phyloP scores from a whole-genome alignment of 1,140 invertebrate genomes.

The Stegodyphus dumicola region DNA sequence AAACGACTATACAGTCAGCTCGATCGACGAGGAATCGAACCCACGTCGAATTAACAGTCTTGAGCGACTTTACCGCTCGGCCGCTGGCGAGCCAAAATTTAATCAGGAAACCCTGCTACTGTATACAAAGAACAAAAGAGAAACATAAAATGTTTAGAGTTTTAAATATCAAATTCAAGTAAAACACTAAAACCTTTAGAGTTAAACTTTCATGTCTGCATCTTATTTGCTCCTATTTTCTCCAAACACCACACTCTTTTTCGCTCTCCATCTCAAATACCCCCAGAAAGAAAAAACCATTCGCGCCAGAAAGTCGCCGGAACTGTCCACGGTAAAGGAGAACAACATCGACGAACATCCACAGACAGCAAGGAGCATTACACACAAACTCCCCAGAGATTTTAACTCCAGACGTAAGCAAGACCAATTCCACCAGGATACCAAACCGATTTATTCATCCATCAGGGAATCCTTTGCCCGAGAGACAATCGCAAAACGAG shows the following conservation, averaged over 20 bases:
- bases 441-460: constrained; percentile 14
- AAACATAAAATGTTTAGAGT: neutral
- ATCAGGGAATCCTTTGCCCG: neutral
- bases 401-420: neutral
- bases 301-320: neutral
- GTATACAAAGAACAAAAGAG: too few species aligned
- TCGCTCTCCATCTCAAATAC: too few species aligned
- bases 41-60: too few species aligned
- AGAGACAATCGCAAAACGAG: neutral
- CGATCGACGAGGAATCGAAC: too few species aligned
- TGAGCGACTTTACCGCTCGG: too few species aligned
- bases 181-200: neutral
- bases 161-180: neutral
- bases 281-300: too few species aligned
- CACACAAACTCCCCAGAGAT: neutral
- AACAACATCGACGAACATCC: neutral
- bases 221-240: neutral
- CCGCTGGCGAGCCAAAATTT: too few species aligned
- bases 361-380: constrained; percentile 3
- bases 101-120: too few species aligned
- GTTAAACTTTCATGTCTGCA: neutral
- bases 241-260: neutral
- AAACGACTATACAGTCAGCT: too few species aligned
- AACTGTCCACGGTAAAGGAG: neutral
- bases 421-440: neutral